phyloP scores from a whole-genome alignment of 2,888 invertebrate species.

The Priocnemis perturbator region DNA sequence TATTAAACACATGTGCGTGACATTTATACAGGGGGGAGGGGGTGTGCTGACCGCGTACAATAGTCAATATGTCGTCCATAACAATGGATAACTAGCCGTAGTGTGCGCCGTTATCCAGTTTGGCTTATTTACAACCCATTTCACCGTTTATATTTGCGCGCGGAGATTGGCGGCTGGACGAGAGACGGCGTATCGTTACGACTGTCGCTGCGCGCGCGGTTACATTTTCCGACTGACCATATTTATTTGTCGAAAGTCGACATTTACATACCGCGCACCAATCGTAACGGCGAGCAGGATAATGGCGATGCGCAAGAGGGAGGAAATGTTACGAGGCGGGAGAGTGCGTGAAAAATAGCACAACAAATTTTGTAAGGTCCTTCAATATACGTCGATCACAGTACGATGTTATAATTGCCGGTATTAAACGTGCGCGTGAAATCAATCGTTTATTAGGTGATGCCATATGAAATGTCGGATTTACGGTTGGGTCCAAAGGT shows the following conservation, averaged over 20 bases:
- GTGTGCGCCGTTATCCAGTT: slow-evolving; percentile 30
- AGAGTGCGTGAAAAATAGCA: no score
- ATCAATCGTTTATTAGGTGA: no score
- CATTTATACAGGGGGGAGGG: slow-evolving; percentile 64
- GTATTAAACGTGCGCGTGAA: no score
- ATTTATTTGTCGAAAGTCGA: slow-evolving; percentile 39
- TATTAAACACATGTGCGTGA: slow-evolving; percentile 68
- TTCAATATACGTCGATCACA: no score
- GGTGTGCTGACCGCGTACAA: slow-evolving; percentile 45
- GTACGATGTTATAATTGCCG: no score
- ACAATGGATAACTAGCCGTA: slow-evolving; percentile 61
- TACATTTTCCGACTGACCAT: slow-evolving; percentile 22
- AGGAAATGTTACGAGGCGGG: no score
- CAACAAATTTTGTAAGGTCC: no score
- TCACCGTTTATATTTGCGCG: slow-evolving; percentile 58
- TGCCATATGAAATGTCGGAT: no score
- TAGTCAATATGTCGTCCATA: slow-evolving; percentile 64
- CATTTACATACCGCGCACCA: no score
- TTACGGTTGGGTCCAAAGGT: no score
- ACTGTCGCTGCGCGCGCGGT: slow-evolving; percentile 10
- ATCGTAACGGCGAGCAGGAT: no score
- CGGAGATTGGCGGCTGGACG: slow-evolving; percentile 45
- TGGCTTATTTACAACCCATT: slow-evolving; percentile 64
- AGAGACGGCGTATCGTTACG: neutral
- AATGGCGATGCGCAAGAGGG: neutral